These are phyloP conservation scores for Peromyscus nudipes DNA, from an alignment of 2,797 vertebrate species.

Conservation along the genomic window DNA sequence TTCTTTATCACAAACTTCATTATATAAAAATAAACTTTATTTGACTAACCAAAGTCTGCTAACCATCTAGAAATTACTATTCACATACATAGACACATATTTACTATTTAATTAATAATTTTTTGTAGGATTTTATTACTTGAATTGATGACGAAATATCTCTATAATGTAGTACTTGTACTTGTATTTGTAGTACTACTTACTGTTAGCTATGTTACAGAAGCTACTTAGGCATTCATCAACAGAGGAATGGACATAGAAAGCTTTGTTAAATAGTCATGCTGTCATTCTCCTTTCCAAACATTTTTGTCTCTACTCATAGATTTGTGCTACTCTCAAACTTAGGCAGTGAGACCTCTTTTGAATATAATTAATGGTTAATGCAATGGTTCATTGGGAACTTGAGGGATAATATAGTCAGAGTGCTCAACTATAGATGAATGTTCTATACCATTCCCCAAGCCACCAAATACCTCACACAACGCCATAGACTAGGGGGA, in stretches of 20 bases:
- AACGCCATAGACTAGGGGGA: too few species aligned
- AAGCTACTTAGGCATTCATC: neutral
- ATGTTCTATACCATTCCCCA: neutral
- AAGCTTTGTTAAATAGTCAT: neutral
- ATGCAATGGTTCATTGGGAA: too few species aligned
- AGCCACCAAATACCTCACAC: too few species aligned
- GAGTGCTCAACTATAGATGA: neutral
- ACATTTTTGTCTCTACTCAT: neutral
- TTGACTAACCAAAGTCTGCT: neutral
- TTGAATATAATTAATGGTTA: neutral
- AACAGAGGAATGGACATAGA: neutral
- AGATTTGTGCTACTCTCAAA: neutral
- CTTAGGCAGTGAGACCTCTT: neutral
- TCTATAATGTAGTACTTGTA: neutral
- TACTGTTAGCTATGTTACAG: neutral
- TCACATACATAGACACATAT: neutral
- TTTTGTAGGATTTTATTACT: neutral
- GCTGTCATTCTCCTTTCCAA: neutral
- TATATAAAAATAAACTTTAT: neutral
- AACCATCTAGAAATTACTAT: neutral
- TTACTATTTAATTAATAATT: slow-evolving; percentile 32
- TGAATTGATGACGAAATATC: neutral
- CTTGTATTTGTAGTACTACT: neutral
- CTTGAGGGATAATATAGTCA: neutral
- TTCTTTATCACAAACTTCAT: neutral